Percentiles rank a stretch among this genome's conserved stretches.
Conservation (phyloP, 2,888 invertebrate species). For the Oscheius sp. region DNA sequence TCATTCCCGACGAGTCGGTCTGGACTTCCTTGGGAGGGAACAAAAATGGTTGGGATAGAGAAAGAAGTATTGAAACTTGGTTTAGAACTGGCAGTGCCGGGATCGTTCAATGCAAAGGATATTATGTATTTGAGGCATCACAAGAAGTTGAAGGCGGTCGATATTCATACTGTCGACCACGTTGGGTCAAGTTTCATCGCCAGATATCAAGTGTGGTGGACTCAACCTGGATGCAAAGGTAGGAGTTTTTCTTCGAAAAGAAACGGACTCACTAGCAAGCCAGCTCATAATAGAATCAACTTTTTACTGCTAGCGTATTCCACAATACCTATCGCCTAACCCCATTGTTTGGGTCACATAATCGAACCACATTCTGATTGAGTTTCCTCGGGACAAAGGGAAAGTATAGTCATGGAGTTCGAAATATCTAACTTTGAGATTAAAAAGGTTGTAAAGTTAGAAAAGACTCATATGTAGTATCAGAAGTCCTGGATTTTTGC, state of each 20-base stretch:
- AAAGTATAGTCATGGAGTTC: too few relatives aligned
- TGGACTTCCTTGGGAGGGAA: slow-evolving; percentile 57
- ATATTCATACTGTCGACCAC: slow-evolving; percentile 43
- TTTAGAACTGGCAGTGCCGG: slow-evolving; percentile 47
- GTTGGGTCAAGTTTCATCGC: slow-evolving; percentile 52
- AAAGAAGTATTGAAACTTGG: slow-evolving; percentile 26
- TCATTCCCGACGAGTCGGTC: slow-evolving; percentile 61
- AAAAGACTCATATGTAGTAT: too few relatives aligned
- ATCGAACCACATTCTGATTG: too few relatives aligned
- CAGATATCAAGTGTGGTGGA: slow-evolving; percentile 55
- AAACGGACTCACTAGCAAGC: too few relatives aligned
- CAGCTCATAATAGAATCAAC: too few relatives aligned
- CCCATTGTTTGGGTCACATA: too few relatives aligned
- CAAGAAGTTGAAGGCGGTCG: slow-evolving; percentile 41
- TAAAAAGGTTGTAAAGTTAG: not conserved
- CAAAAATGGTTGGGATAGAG: slow-evolving; percentile 25
- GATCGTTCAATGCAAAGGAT: slow-evolving; percentile 47
- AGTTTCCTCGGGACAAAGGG: too few relatives aligned
- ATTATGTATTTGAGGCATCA: slow-evolving; percentile 49
- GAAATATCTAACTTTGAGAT: not conserved
- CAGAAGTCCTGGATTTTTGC: too few relatives aligned
- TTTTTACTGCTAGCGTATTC: too few relatives aligned
- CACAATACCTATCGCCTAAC: too few relatives aligned
- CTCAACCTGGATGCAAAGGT: slow-evolving; percentile 42
- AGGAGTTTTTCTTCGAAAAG: not conserved